A percentile compares a stretch with the other conserved stretches of the same genome.
These are phyloP conservation scores for Spatula clypeata DNA, from an alignment of 2,797 vertebrate genomes.

Conservation along the genomic window DNA sequence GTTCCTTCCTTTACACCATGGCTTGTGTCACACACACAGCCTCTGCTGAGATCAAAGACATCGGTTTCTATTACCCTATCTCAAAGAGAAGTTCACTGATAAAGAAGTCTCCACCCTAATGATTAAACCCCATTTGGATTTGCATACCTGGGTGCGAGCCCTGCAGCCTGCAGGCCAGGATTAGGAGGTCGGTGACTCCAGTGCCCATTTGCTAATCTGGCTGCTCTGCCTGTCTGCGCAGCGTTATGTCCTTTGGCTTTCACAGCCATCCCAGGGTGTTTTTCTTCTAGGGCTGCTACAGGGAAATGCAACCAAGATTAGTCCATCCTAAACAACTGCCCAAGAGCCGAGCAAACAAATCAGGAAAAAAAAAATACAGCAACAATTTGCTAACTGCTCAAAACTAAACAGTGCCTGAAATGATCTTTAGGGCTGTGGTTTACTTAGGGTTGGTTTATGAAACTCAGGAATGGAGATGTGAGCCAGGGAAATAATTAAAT, in stretches of 20 bases:
- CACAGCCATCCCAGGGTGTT: neutral
- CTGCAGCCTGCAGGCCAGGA: conserved; percentile 39
- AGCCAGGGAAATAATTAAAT: neutral
- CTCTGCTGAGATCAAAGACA: conserved; percentile 75
- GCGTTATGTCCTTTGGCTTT: neutral
- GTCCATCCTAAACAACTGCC: neutral
- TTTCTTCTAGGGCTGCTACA: neutral
- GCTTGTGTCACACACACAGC: neutral
- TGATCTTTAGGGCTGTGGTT: neutral
- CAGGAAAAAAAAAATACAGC: neutral
- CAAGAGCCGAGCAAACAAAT: neutral
- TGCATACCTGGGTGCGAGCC: conserved; percentile 42
- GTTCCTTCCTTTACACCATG: neutral
- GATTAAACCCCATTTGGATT: conserved; percentile 68
- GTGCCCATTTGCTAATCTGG: conserved; percentile 37
- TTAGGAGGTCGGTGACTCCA: conserved; percentile 37
- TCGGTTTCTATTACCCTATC: conserved; percentile 73
- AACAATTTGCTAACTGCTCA: neutral
- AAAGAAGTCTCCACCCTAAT: conserved; percentile 78
- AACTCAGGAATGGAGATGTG: neutral
- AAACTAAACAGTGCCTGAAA: neutral
- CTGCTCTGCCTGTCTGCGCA: neutral
- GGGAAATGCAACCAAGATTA: neutral
- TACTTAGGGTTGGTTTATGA: neutral
- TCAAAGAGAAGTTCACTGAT: conserved; percentile 64